Conservation (phyloP, 2,888 invertebrate genomes). For the Synergus gifuensis region DNA sequence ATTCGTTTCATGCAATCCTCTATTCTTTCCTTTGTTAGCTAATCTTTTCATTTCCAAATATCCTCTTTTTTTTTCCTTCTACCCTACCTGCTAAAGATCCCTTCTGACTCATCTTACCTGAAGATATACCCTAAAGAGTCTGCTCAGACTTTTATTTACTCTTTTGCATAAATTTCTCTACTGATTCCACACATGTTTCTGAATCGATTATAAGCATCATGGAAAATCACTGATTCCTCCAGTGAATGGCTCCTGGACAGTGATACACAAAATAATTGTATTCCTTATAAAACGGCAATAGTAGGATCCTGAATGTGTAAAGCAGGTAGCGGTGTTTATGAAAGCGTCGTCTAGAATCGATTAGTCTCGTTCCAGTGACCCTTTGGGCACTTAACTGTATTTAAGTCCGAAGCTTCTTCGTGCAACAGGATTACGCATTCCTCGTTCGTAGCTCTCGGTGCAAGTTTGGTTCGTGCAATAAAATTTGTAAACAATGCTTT, state of each 20-base stretch:
- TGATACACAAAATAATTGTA: conserved; percentile 12
- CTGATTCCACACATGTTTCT: too few species aligned
- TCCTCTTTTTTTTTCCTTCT: neutral
- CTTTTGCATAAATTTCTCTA: neutral
- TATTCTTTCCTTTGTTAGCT: neutral
- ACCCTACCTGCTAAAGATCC: neutral
- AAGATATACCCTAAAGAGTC: neutral
- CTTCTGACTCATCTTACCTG: neutral
- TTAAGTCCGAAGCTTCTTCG: conserved; percentile 28
- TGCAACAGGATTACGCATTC: conserved; percentile 39
- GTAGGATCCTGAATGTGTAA: conserved; percentile 3
- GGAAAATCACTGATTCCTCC: too few species aligned
- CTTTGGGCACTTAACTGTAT: conserved; percentile 39
- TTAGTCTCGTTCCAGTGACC: conserved; percentile 36
- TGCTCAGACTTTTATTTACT: neutral
- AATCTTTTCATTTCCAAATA: neutral
- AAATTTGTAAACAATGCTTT: conserved; percentile 38
- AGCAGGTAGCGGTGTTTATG: conserved; percentile 14
- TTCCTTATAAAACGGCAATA: conserved; percentile 9
- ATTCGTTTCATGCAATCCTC: neutral
- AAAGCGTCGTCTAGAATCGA: conserved; percentile 39
- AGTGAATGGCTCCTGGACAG: too few species aligned
- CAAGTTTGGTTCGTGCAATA: conserved; percentile 30
- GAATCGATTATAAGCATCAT: too few species aligned
- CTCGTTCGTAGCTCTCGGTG: conserved; percentile 9